Evolutionary conservation across 2,113 vertebrate genomes (phyloP).

Genomic region (Hippocampus mohnikei): DNA sequence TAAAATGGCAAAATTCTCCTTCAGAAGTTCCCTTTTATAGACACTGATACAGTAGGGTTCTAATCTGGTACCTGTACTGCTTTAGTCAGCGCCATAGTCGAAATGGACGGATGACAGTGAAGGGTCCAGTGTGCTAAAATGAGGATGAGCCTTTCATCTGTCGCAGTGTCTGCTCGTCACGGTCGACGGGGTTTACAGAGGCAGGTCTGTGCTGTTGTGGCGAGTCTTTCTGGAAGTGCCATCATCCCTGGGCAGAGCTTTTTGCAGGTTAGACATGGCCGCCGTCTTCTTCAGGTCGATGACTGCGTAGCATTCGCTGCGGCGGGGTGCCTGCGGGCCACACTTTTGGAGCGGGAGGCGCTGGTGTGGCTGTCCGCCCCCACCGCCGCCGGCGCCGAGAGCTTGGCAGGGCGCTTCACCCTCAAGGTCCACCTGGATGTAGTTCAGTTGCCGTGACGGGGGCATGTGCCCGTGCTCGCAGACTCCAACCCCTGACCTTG

Average conservation of each 20-base stretch:
- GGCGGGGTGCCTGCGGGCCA: slow-evolving; percentile 69
- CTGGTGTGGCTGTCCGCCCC: slow-evolving; percentile 63
- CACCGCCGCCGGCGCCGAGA: slow-evolving; percentile 63
- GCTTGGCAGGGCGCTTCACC: slow-evolving; percentile 70
- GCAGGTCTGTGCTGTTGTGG: slow-evolving; percentile 99
- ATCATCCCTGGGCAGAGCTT: slow-evolving; percentile 92
- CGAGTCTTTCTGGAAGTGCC: slow-evolving; percentile 95
- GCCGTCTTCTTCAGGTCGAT: slow-evolving; percentile 98
- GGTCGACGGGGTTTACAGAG: slow-evolving; percentile 76
- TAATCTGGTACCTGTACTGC: slow-evolving; percentile 64
- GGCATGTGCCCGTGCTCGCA: slow-evolving; percentile 74
- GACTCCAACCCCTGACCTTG: slow-evolving; percentile 60
- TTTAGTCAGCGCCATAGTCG: slow-evolving; percentile 52
- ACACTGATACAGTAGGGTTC: slow-evolving; percentile 52
- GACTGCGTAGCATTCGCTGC: slow-evolving; percentile 89
- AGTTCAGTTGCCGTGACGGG: slow-evolving; percentile 92
- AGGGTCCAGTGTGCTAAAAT: slow-evolving; percentile 72
- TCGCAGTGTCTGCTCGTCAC: slow-evolving; percentile 57
- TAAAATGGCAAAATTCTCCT: slow-evolving; percentile 52
- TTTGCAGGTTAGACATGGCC: slow-evolving; percentile 97
- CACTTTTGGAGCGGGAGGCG: slow-evolving; percentile 71
- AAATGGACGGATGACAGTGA: slow-evolving; percentile 66
- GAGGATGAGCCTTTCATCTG: slow-evolving; percentile 62
- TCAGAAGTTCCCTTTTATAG: slow-evolving; percentile 51
- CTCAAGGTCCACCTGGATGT: slow-evolving; percentile 97